These are phyloP conservation scores for Serrognathus titanus DNA, from an alignment of 2,888 invertebrate species.

Conservation along the genomic window DNA sequence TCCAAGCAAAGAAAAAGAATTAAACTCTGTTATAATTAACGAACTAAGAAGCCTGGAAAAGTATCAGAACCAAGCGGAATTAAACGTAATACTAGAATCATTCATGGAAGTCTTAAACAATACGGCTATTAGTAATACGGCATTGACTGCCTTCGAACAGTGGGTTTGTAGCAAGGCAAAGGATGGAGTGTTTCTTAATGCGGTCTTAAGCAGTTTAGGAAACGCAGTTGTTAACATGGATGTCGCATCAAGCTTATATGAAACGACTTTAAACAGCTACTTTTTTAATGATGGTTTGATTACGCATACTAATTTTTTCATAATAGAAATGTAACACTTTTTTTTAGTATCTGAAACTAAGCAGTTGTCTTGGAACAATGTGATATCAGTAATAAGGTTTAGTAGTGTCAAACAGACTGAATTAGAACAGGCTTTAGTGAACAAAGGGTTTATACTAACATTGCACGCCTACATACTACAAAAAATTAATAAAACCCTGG, in stretches of 20 bases:
- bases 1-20: slow-evolving; percentile 50
- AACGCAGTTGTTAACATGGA: slow-evolving; percentile 50
- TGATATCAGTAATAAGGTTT: slow-evolving; percentile 47
- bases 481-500: slow-evolving; percentile 41
- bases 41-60: slow-evolving; percentile 57
- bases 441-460: slow-evolving; percentile 54
- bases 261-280: slow-evolving; percentile 54
- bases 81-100: slow-evolving; percentile 53
- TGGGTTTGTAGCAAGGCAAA: slow-evolving; percentile 53
- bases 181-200: slow-evolving; percentile 50
- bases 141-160: slow-evolving; percentile 41
- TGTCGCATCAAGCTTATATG: slow-evolving; percentile 52
- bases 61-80: slow-evolving; percentile 49
- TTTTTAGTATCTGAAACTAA: slow-evolving; percentile 12
- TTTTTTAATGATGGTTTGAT: slow-evolving; percentile 53
- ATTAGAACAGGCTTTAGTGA: slow-evolving; percentile 50
- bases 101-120: slow-evolving; percentile 47
- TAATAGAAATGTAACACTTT: neutral
- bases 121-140: slow-evolving; percentile 35
- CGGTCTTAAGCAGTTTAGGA: slow-evolving; percentile 50
- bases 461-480: slow-evolving; percentile 56
- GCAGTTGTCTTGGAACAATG: slow-evolving; percentile 46
- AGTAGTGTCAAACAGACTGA: slow-evolving; percentile 50
- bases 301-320: slow-evolving; percentile 3
- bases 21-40: slow-evolving; percentile 49